These are phyloP conservation scores for Xylota sylvarum DNA, from an alignment of 2,888 invertebrate species.

Conservation along the genomic window DNA sequence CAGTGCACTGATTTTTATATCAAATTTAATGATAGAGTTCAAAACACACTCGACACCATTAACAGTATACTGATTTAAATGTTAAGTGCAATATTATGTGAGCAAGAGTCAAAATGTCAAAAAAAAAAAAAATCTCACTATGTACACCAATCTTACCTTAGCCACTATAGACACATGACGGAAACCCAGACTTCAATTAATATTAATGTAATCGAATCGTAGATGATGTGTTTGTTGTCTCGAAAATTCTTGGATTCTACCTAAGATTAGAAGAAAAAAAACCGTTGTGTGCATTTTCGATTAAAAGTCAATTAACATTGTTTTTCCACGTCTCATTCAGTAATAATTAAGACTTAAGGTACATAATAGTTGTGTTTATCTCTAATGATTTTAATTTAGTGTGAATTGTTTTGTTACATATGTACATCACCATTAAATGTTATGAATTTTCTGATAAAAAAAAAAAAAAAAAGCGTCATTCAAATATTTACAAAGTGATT, in stretches of 20 bases:
- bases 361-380: not conserved
- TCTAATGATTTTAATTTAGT: conserved; percentile 20
- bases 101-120: no score
- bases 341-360: conserved; percentile 11
- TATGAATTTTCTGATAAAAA: not conserved
- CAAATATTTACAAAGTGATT: not conserved
- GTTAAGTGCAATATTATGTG: no score
- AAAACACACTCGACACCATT: no score
- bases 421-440: conserved; percentile 11
- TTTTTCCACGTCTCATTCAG: not conserved
- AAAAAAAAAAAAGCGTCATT: not conserved
- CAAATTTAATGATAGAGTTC: no score
- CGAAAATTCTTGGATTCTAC: not conserved
- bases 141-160: no score
- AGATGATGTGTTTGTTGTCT: not conserved
- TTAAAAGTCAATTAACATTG: conserved; percentile 42
- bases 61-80: no score
- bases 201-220: conserved; percentile 23
- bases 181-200: not conserved
- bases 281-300: conserved; percentile 22
- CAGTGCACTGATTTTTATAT: no score
- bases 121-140: no score
- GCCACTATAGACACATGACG: not conserved
- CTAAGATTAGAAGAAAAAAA: no score
- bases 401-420: conserved; percentile 17